Percentiles rank a stretch among this genome's conserved stretches.
These are phyloP conservation scores for Drosophila histrio DNA, from an alignment of 2,888 invertebrate species.

Conservation along the genomic window DNA sequence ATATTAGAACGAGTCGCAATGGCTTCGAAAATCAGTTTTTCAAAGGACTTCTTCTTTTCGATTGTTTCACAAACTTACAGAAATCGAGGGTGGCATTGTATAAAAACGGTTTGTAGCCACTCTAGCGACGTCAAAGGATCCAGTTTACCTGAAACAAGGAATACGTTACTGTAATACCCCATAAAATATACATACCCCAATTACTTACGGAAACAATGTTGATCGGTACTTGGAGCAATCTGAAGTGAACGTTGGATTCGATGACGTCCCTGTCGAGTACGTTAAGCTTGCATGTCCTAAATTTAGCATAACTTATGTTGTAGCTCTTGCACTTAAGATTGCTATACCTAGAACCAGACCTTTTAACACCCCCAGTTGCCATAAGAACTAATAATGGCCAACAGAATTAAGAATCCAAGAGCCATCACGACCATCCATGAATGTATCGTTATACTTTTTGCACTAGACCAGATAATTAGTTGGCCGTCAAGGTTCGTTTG, in stretches of 20 bases:
- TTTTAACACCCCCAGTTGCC: not conserved
- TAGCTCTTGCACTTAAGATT: slow-evolving; percentile 38
- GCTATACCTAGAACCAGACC: slow-evolving; percentile 37
- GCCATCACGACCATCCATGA: no score
- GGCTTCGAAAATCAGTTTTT: no score
- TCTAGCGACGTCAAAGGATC: slow-evolving; percentile 38
- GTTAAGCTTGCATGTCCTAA: slow-evolving; percentile 43
- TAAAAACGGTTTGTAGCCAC: slow-evolving; percentile 33
- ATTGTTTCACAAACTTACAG: slow-evolving; percentile 26
- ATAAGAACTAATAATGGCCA: no score
- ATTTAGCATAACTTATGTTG: not conserved
- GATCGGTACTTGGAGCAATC: slow-evolving; percentile 22
- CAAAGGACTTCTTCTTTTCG: no score
- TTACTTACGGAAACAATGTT: slow-evolving; percentile 14
- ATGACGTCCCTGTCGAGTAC: slow-evolving; percentile 45
- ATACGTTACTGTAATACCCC: not conserved
- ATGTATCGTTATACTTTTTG: no score
- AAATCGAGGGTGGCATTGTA: slow-evolving; percentile 29
- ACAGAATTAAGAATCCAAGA: no score
- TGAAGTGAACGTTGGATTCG: slow-evolving; percentile 4
- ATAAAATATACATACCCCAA: no score
- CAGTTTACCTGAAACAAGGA: slow-evolving; percentile 32
- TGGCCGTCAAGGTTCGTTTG: no score
- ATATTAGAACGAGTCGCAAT: no score
- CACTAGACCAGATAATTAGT: no score